phyloP scores from a whole-genome alignment of 2,888 invertebrate genomes.

The Zygogramma bicolorata region DNA sequence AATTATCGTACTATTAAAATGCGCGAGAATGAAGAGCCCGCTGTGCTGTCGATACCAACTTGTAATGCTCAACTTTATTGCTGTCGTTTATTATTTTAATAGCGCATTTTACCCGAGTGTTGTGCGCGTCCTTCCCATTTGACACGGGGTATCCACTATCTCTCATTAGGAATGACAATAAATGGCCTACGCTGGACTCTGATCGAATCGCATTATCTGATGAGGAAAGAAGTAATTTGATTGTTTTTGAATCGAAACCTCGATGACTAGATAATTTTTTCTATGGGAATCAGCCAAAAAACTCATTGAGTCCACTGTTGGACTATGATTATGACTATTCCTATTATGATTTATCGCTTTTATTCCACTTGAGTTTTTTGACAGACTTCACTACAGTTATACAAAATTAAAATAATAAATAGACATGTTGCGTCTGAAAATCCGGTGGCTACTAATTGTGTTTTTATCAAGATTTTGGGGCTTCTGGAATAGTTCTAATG shows the following conservation, averaged over 20 bases:
- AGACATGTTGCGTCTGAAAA: no score
- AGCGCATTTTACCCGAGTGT: constrained; percentile 61
- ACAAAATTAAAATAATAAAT: no score
- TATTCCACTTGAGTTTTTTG: no score
- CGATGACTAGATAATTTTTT: no score
- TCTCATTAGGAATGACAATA: constrained; percentile 12
- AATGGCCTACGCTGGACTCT: background rate
- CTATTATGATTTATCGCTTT: no score
- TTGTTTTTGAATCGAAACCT: background rate
- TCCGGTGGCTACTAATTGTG: no score
- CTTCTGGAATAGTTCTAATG: no score
- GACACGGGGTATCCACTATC: constrained; percentile 34
- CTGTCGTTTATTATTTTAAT: constrained; percentile 65
- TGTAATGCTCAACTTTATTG: constrained; percentile 64
- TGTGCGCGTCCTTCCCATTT: constrained; percentile 56
- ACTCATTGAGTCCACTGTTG: no score
- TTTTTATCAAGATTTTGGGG: no score
- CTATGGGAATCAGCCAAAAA: no score
- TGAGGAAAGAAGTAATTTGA: background rate
- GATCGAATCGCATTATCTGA: background rate
- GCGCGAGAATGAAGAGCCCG: constrained; percentile 59
- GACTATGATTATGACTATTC: no score
- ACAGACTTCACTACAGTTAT: no score
- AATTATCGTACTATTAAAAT: constrained; percentile 65
- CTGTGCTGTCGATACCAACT: constrained; percentile 62